Percentiles rank a stretch among this genome's conserved stretches.
Evolutionary conservation across 2,113 vertebrate genomes (phyloP).

Genomic region (Aix galericulata): DNA sequence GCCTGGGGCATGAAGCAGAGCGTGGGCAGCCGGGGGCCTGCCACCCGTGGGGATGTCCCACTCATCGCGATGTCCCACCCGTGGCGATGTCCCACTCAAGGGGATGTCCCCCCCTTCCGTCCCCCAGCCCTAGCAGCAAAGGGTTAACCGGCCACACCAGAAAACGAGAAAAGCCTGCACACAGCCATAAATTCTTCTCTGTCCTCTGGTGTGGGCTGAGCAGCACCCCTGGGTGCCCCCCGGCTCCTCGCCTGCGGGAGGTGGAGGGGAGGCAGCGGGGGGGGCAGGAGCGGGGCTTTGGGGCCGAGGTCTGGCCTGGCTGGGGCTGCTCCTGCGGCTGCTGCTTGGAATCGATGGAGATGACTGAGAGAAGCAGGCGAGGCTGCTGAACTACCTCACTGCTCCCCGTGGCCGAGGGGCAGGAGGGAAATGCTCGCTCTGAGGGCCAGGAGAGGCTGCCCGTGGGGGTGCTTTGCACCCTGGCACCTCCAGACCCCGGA

Average conservation of each 20-base stretch:
- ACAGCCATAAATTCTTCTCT: not conserved
- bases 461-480: rapidly evolving
- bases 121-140: not conserved
- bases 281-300: rapidly evolving
- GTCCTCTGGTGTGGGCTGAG: not conserved
- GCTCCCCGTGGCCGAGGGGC: not conserved
- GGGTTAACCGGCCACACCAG: not conserved
- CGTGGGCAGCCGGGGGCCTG: not conserved
- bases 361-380: rapidly evolving
- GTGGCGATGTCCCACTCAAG: not conserved
- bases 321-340: not conserved
- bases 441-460: rapidly evolving
- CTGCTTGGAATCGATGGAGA: not conserved
- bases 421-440: not conserved
- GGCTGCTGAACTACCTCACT: not conserved
- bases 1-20: not conserved
- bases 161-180: not conserved
- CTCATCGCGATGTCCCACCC: rapidly evolving
- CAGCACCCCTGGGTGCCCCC: rapidly evolving
- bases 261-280: not conserved
- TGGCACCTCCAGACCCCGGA: too few species aligned
- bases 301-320: not conserved
- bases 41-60: not conserved
- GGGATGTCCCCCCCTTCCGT: not conserved
- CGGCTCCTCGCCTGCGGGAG: rapidly evolving